These are phyloP conservation scores for Lepidothrix coronata DNA, from an alignment of 2,113 vertebrate species.

Conservation along the genomic window DNA sequence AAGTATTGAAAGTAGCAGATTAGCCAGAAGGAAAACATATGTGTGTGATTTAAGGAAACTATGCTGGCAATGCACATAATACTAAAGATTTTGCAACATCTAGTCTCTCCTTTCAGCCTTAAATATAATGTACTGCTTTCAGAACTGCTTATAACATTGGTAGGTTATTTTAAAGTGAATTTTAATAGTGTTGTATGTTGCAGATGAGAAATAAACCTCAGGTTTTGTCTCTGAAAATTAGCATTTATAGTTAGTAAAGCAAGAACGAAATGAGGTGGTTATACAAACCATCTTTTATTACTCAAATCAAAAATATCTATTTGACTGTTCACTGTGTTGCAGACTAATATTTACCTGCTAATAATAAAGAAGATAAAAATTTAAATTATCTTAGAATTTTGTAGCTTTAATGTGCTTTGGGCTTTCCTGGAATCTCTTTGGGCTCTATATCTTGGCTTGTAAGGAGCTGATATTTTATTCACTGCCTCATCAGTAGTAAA, in stretches of 20 bases:
- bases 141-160: background rate
- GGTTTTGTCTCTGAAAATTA: background rate
- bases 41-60: background rate
- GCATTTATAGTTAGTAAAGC: background rate
- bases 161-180: background rate
- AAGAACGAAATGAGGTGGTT: background rate
- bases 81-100: background rate
- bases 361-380: background rate
- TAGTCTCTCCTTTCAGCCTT: background rate
- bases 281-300: background rate
- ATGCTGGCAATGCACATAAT: background rate
- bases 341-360: background rate
- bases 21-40: background rate
- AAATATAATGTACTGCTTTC: background rate
- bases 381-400: background rate
- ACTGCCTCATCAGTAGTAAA: background rate
- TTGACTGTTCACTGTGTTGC: background rate
- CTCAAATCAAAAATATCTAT: background rate
- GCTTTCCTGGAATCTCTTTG: background rate
- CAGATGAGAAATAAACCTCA: background rate
- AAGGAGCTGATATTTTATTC: background rate
- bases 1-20: background rate
- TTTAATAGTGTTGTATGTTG: background rate
- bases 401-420: background rate
- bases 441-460: background rate